Evolutionary conservation across 2,888 invertebrate genomes (phyloP), one percentile per base, ranked within the genome.

Genomic region (Drosophila testacea): DNA sequence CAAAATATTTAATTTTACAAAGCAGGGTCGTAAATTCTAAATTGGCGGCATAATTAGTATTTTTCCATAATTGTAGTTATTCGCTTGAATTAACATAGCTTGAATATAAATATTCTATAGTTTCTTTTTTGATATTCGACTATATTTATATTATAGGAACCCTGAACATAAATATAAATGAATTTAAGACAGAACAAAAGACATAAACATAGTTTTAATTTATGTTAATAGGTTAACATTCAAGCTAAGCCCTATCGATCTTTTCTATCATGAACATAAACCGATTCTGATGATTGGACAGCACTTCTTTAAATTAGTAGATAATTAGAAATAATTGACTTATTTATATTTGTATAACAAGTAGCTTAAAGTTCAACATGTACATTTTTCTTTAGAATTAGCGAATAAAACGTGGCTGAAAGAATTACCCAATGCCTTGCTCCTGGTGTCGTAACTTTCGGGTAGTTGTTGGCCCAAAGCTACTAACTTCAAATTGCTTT

Each of bases 401-500:
- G 34, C 11, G 34, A 22, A 36, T 50, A 50, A 11, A 50, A 50
- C 4, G 11, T n/a, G 34, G 22, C 7, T 36, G 7, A 22, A 42
- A 41, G 13, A 41, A 54, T 54, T 54, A 42, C 57, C 30, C 36
- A 46, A 13, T 44, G 32, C 30, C 39, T 27, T 61, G 62, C 67
- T 44, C 30, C 66, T 63, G 42, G 41, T 48, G 36, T 68, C 47
- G 64, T 48, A 46, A 30, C 27, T 44, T 32, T 34, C 27, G 63
- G 16, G 22, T 36, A 36, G 50, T 51, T 61, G 73, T 66, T 74
- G 78, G 75, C 80, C 74, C 78, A 69, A 65, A 70, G 88, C 80
- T 72, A 80, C 88, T 83, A 88, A 83, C 84, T 88, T 83, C 79
- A 88, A 89, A 89, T 89, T 89, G 86, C 87, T 86, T 87, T 80